Conservation (phyloP, 2,113 vertebrate species). For the Gila orcuttii region DNA sequence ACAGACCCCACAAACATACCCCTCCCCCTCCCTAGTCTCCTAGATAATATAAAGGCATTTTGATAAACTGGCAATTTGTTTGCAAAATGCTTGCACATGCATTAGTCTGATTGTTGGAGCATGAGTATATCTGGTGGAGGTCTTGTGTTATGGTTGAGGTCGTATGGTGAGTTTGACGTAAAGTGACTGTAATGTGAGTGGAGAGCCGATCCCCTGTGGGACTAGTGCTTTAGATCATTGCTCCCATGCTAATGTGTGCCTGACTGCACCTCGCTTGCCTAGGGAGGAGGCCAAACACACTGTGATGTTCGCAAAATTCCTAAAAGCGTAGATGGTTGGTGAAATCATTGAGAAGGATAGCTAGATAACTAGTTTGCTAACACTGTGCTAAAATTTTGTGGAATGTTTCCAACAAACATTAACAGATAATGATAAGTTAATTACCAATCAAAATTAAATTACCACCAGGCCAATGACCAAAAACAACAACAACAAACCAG, state of each 20-base stretch:
- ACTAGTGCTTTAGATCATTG: conserved; percentile 36
- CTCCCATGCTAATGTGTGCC: conserved; percentile 42
- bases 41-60: neutral
- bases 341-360: neutral
- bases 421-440: neutral
- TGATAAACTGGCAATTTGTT: conserved; percentile 9
- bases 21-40: neutral
- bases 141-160: neutral
- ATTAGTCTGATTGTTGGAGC: conserved; percentile 7
- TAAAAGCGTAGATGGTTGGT: neutral
- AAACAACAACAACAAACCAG: neutral
- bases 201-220: conserved; percentile 16
- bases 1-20: too few species aligned
- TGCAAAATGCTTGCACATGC: neutral
- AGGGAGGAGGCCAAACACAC: conserved; percentile 6
- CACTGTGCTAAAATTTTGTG: neutral
- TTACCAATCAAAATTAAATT: neutral
- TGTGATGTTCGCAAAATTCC: neutral
- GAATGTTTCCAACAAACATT: neutral
- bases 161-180: conserved; percentile 1
- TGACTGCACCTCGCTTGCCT: neutral
- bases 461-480: neutral
- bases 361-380: neutral
- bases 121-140: neutral
- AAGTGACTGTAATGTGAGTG: conserved; percentile 40